Base-by-base conservation (phyloP, 2,113 vertebrate genomes). In the Apodemus sylvaticus region DNA sequence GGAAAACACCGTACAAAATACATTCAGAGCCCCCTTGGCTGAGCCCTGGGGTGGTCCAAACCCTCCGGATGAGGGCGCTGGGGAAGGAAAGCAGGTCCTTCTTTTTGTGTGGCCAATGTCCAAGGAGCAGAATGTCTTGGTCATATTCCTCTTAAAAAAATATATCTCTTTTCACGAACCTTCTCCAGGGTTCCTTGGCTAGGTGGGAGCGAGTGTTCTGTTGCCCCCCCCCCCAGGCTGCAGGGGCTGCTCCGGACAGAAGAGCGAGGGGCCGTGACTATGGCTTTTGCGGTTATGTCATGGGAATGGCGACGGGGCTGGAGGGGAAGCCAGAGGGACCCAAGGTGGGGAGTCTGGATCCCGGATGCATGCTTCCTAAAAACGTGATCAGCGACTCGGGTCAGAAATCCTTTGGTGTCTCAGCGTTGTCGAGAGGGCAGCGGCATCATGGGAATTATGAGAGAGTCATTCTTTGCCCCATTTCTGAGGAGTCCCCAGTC, bases 281-380 rank as follows among this genome's bases (percentile, higher is more conserved):
- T 98, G 98, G 98, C 98, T 99, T 98, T 97, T 97, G 96, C 87
- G 92, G 96, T 97, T 97, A 93, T 89, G 58, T 39, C 93, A 90
- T 20, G 66, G 92, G 90, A 53, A 42, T 3, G 20, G 82, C 24
- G 34, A n/a, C 29, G 81, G 66, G 68, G 71, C 79, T 0, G 1
- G 55, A 48, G 1, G 24, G 0, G 29, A 62, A 88, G 94, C 62
- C 78, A 10, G 42, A 0, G 68, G 93, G 51, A 34, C 42, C 71
- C 42, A 0, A 39, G 68, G 48, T 2, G 55, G 36, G 74, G 73
- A n/a, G 39, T 31, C 17, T 51, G 82, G 45, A 13, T n/a, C 58
- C 78, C 20, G 73, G 64, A 31, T 48, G 24, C 4, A 17, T 39
- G 96, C 60, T 66, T 81, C 83, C 36, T 3, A 45, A 77, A 77